Evolutionary conservation across 2,113 vertebrate genomes (phyloP), one percentile per base, ranked within the genome.

Genomic region (Cynoglossus semilaevis): DNA sequence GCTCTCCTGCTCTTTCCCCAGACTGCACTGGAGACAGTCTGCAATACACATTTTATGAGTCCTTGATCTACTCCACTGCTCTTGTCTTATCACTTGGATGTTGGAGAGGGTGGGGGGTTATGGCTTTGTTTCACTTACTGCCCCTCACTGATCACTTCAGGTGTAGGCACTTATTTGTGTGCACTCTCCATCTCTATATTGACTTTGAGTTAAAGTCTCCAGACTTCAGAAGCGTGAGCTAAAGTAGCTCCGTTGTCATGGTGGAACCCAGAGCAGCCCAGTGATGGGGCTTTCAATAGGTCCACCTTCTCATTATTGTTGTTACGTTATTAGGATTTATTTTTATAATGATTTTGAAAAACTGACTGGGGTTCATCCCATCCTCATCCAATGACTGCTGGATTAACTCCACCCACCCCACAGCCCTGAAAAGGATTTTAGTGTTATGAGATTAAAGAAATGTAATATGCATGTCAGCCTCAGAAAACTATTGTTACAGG

Each of bases 31-130:
- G 84, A 89, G 89, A 88, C 89, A 72, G 81, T 86, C 85, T 80
- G 85, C 85, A 84, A 87, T 88, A 79, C 87, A 88, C 83, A 80
- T 89, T 88, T 88, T 85, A 88, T 84, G 85, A 85, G 85, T 74
- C 73, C 63, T 83, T 85, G 66, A 75, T 60, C 64, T 37, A 74
- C 80, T 74, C 58, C 78, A 71, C 56, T 67, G 79, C 79, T 80
- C 82, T 82, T 73, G 73, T 83, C 73, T 87, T 86, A 83, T 85
- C 59, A 22, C 79, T 83, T 74, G 67, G 80, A 80, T 78, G 71
- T 74, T 71, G 22, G 22, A 29, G 22, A 36, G 70, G 18, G 61
- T 59, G 58, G 54, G 58, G 66, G 76, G 77, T 78, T 80, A 64
- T 66, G 76, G 67, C 67, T 76, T 73, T 77, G 70, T 81, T 81